These are phyloP conservation scores for Heliopora coerulea DNA, from an alignment of 92 coral and sea anemone genomes.

Conservation along the genomic window DNA sequence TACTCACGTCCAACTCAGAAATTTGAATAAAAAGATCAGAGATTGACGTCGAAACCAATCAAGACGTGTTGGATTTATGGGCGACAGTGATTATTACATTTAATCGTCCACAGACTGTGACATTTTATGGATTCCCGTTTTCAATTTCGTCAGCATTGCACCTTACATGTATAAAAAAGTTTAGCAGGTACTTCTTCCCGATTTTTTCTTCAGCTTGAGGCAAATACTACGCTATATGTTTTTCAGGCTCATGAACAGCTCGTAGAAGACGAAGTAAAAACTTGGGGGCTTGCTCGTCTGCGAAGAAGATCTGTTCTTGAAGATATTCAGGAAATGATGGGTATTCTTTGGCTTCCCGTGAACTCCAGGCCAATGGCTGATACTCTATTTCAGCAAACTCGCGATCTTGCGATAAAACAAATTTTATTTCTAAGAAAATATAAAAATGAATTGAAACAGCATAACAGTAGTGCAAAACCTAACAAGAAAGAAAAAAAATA, in stretches of 20 bases:
- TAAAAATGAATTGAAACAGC: not conserved
- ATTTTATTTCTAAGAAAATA: slow-evolving; percentile 56
- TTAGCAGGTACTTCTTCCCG: too few species aligned
- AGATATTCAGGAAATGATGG: slow-evolving; percentile 62
- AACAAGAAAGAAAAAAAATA: not conserved
- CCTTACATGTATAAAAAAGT: too few species aligned
- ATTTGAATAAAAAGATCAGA: too few species aligned
- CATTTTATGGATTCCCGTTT: too few species aligned
- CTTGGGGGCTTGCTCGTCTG: slow-evolving; percentile 64
- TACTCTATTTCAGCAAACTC: slow-evolving; percentile 89
- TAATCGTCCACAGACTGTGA: too few species aligned
- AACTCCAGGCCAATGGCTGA: slow-evolving; percentile 58
- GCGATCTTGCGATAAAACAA: slow-evolving; percentile 71
- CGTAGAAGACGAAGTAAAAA: slow-evolving; percentile 67
- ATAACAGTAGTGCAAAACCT: not conserved
- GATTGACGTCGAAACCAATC: too few species aligned
- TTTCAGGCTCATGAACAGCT: slow-evolving; percentile 48
- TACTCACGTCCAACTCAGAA: too few species aligned
- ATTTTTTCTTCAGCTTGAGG: too few species aligned
- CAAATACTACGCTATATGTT: too few species aligned
- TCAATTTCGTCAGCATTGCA: too few species aligned
- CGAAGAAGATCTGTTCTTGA: slow-evolving; percentile 74
- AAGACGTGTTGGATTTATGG: too few species aligned
- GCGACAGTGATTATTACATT: too few species aligned
- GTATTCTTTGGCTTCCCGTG: slow-evolving; percentile 50